Evolutionary conservation across 2,888 invertebrate species (phyloP).

Genomic region (Macaria liturata): DNA sequence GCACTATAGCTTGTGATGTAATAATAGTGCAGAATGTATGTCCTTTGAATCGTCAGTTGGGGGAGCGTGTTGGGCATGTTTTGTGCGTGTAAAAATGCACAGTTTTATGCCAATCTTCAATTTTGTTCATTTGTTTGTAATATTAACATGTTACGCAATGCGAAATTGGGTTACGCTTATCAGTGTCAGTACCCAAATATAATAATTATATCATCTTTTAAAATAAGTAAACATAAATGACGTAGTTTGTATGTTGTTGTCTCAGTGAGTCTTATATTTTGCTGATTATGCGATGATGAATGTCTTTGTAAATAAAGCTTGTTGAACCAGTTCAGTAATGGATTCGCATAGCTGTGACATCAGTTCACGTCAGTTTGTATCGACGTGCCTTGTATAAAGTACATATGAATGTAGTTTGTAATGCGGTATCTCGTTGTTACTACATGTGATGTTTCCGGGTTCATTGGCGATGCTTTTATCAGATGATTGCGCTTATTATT

Average conservation of each 20-base stretch:
- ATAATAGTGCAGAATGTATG: conserved; percentile 72
- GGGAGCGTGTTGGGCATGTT: conserved; percentile 44
- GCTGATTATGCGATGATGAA: conserved; percentile 39
- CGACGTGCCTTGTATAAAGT: conserved; percentile 44
- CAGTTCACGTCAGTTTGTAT: conserved; percentile 52
- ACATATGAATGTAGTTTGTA: conserved; percentile 13
- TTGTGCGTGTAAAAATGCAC: conserved; percentile 26
- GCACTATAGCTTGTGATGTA: conserved; percentile 75
- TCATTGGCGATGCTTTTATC: conserved; percentile 26
- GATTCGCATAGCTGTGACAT: conserved; percentile 46
- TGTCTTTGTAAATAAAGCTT: conserved; percentile 46
- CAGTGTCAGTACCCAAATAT: too few relatives aligned
- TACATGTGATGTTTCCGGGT: conserved; percentile 55
- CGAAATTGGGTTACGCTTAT: conserved; percentile 1
- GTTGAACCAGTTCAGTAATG: conserved; percentile 58
- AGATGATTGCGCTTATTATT: background rate
- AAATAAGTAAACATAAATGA: conserved; percentile 13
- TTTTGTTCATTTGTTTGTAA: conserved; percentile 5
- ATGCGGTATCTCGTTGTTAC: conserved; percentile 51
- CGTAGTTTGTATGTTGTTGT: conserved; percentile 15
- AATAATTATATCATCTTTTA: too few relatives aligned
- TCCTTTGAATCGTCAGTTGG: conserved; percentile 49
- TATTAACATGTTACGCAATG: conserved; percentile 2
- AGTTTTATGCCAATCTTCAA: conserved; percentile 13
- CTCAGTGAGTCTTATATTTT: background rate